A percentile compares a stretch with the other conserved stretches of the same genome.
phyloP scores from a whole-genome alignment of 2,113 vertebrate species.

The Trinectes maculatus region DNA sequence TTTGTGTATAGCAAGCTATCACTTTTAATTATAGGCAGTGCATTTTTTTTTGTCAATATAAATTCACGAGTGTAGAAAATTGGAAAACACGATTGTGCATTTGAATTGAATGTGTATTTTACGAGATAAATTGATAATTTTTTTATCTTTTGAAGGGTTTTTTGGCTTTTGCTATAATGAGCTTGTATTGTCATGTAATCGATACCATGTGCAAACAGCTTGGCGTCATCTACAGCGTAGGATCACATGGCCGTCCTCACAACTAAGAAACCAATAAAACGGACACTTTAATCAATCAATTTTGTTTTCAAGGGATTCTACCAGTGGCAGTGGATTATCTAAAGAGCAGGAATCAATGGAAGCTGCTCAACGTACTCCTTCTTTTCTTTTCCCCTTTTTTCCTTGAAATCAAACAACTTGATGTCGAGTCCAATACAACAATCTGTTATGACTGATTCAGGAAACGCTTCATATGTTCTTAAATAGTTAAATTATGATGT shows the following conservation, averaged over 20 bases:
- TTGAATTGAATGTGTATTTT: not conserved
- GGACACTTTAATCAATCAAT: slow-evolving; percentile 45
- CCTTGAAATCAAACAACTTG: not conserved
- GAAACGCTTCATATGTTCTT: too few relatives aligned
- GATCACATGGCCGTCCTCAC: slow-evolving; percentile 6
- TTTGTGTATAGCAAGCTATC: slow-evolving; percentile 3
- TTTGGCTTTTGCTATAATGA: too few relatives aligned
- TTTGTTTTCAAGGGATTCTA: slow-evolving; percentile 39
- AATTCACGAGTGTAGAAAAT: too few relatives aligned
- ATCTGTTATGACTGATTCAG: not conserved
- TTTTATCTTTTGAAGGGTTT: too few relatives aligned
- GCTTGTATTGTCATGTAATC: too few relatives aligned
- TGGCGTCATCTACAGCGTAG: not conserved
- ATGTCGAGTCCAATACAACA: slow-evolving; percentile 10
- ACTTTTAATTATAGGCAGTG: not conserved
- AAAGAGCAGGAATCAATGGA: slow-evolving; percentile 55
- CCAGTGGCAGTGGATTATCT: slow-evolving; percentile 22
- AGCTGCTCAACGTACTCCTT: slow-evolving; percentile 8
- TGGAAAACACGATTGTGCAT: not conserved
- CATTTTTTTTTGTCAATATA: not conserved
- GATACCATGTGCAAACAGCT: not conserved
- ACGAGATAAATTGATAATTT: not conserved
- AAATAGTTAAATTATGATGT: not conserved
- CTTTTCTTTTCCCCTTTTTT: not conserved
- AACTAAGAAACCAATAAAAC: slow-evolving; percentile 38